Evolutionary conservation across 2,113 vertebrate genomes (phyloP).

Genomic region (Xenopus tropicalis): UCB_Xtro_10.0 CM004444.2:90613001-90613500

Average conservation of each 20-base stretch:
- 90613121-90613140: constrained; percentile 66
- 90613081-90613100: constrained; percentile 31
- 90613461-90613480: constrained; percentile 84
- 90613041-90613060: constrained; percentile 50
- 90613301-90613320: constrained; percentile 77
- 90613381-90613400: constrained; percentile 97
- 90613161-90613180: constrained; percentile 71
- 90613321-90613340: constrained; percentile 72
- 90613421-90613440: constrained; percentile 95
- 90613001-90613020: too few species aligned
- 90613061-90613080: constrained; percentile 38
- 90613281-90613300: constrained; percentile 77
- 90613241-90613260: constrained; percentile 82
- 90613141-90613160: constrained; percentile 48
- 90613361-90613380: constrained; percentile 91
- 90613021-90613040: not conserved
- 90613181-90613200: constrained; percentile 83
- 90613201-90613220: constrained; percentile 69
- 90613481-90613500: constrained; percentile 87
- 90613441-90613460: constrained; percentile 80
- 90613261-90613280: constrained; percentile 69
- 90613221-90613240: constrained; percentile 76
- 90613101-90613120: constrained; percentile 60
- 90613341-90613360: constrained; percentile 83
- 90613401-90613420: constrained; percentile 99